A percentile compares a stretch with the other conserved stretches of the same genome.
These are phyloP conservation scores for Fratercula arctica DNA, from an alignment of 2,797 vertebrate genomes.

Conservation along the genomic window DNA sequence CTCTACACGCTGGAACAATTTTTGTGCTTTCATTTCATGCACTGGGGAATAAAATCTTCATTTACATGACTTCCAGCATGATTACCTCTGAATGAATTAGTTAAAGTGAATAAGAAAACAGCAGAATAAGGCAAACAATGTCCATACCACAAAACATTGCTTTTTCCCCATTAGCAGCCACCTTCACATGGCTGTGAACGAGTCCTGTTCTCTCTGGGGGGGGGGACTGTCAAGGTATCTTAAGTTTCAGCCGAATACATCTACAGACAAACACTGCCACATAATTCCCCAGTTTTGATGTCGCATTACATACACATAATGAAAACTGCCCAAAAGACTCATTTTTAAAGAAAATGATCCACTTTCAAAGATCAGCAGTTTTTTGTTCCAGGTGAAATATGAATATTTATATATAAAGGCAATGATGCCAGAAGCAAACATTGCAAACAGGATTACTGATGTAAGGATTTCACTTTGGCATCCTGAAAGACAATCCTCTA, in stretches of 20 bases:
- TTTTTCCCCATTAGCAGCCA: slow-evolving; percentile 27
- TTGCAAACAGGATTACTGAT: slow-evolving; percentile 29
- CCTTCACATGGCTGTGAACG: neutral
- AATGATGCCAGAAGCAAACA: slow-evolving; percentile 67
- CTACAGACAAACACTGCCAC: slow-evolving; percentile 12
- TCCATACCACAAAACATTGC: neutral
- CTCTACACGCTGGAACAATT: neutral
- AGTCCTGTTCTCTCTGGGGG: neutral
- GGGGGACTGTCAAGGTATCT: neutral
- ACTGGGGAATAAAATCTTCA: slow-evolving; percentile 29
- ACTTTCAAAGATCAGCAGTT: slow-evolving; percentile 71
- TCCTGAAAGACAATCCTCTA: slow-evolving; percentile 48
- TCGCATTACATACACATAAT: slow-evolving; percentile 52
- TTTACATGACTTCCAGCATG: slow-evolving; percentile 33
- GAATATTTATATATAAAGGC: slow-evolving; percentile 73
- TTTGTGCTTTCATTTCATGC: slow-evolving; percentile 3
- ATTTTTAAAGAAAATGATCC: slow-evolving; percentile 58
- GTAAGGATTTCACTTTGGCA: slow-evolving; percentile 12
- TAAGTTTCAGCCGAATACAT: neutral
- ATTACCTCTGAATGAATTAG: slow-evolving; percentile 55
- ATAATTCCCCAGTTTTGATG: slow-evolving; percentile 8
- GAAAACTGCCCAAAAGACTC: slow-evolving; percentile 61
- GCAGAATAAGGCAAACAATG: slow-evolving; percentile 32
- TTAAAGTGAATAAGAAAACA: slow-evolving; percentile 45
- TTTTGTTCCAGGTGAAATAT: slow-evolving; percentile 71